Evolutionary conservation across 2,113 vertebrate species (phyloP).

Genomic region (Zosterops hypoxanthus): DNA sequence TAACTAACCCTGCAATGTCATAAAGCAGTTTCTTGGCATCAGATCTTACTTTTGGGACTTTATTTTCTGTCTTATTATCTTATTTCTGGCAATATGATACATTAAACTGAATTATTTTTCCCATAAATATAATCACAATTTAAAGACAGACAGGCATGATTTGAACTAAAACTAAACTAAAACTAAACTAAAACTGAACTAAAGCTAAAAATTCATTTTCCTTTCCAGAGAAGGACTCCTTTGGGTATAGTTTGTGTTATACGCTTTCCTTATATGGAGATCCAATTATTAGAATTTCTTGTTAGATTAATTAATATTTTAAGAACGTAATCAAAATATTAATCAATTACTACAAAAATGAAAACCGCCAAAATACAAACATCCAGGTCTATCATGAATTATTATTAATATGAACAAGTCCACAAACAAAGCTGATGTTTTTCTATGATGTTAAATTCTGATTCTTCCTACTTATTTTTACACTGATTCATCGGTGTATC

Average conservation of each 20-base stretch:
- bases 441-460: not conserved
- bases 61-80: not conserved
- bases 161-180: not conserved
- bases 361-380: not conserved
- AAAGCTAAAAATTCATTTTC: not conserved
- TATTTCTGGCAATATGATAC: not conserved
- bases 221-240: not conserved
- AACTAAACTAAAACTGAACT: not conserved
- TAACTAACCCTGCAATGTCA: not conserved
- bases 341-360: not conserved
- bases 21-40: not conserved
- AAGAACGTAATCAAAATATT: not conserved
- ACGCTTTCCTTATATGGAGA: not conserved
- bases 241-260: not conserved
- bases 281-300: not conserved
- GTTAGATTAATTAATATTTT: not conserved
- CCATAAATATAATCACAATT: not conserved
- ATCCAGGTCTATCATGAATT: not conserved
- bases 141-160: accelerated
- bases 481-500: accelerated
- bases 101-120: not conserved
- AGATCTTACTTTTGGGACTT: not conserved
- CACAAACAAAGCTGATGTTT: not conserved
- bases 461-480: not conserved
- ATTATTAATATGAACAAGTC: not conserved